These are phyloP conservation scores for Fragum whitleyi DNA, from an alignment of 2,888 invertebrate species.

Conservation along the genomic window DNA sequence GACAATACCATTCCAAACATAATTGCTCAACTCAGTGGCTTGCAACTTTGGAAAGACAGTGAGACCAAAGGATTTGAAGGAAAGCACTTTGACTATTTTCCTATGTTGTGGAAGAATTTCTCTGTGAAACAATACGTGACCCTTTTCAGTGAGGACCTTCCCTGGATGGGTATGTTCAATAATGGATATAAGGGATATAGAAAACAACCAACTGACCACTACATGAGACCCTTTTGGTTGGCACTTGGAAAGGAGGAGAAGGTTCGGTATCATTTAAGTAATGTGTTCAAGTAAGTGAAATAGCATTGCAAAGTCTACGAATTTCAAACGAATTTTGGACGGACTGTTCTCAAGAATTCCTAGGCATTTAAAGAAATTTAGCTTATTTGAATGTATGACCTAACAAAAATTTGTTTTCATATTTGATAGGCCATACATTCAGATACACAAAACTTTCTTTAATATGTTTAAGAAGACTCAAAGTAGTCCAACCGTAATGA, in stretches of 20 bases:
- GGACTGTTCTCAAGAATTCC: not conserved
- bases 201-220: slow-evolving; percentile 58
- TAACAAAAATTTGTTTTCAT: not conserved
- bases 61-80: slow-evolving; percentile 42
- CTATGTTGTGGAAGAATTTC: slow-evolving; percentile 63
- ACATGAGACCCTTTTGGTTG: slow-evolving; percentile 63
- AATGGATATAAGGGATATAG: slow-evolving; percentile 44
- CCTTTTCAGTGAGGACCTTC: slow-evolving; percentile 60
- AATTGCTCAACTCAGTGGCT: slow-evolving; percentile 59
- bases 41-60: slow-evolving; percentile 23
- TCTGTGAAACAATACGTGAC: slow-evolving; percentile 45
- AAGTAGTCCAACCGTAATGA: too few relatives aligned
- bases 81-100: slow-evolving; percentile 39
- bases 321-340: not conserved
- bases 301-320: not conserved
- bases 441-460: too few relatives aligned
- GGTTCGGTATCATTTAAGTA: slow-evolving; percentile 3
- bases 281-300: slow-evolving; percentile 24
- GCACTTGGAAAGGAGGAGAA: slow-evolving; percentile 38
- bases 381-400: not conserved
- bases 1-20: slow-evolving; percentile 69
- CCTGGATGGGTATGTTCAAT: slow-evolving; percentile 53
- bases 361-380: not conserved
- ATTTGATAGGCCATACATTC: too few relatives aligned
- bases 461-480: too few relatives aligned